phyloP scores from a whole-genome alignment of 2,888 invertebrate genomes.

The Invenusta paracnida region DNA sequence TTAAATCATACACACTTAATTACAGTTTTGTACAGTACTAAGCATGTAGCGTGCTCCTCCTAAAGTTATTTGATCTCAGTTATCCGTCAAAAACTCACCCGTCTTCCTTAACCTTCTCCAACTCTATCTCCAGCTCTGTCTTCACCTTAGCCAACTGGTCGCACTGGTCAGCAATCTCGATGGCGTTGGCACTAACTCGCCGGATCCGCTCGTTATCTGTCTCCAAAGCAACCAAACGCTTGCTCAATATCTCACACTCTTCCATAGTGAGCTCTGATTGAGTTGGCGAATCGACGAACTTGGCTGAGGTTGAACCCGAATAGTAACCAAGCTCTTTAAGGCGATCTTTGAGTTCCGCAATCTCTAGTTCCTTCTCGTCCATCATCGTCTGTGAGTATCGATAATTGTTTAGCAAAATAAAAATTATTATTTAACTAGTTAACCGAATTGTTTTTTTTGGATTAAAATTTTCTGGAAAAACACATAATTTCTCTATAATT shows the following conservation, averaged over 20 bases:
- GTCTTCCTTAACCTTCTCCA: not conserved
- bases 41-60: no score
- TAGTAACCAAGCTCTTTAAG: not conserved
- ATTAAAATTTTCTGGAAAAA: no score
- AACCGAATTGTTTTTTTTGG: no score
- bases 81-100: no score
- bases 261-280: not conserved
- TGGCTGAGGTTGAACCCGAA: not conserved
- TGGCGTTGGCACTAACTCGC: not conserved
- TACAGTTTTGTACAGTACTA: no score
- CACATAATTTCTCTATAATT: no score
- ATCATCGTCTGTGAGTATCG: not conserved
- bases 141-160: slow-evolving; percentile 14
- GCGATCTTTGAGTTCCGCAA: not conserved
- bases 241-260: not conserved
- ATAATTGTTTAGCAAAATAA: no score
- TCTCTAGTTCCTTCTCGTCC: not conserved
- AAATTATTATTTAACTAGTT: no score
- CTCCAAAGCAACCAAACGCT: not conserved
- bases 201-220: not conserved
- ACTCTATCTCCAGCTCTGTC: not conserved
- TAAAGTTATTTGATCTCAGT: no score
- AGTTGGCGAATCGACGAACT: not conserved
- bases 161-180: not conserved
- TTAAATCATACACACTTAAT: no score